These are phyloP conservation scores for Metridium senile DNA, from an alignment of 92 coral and sea anemone genomes.

Conservation along the genomic window DNA sequence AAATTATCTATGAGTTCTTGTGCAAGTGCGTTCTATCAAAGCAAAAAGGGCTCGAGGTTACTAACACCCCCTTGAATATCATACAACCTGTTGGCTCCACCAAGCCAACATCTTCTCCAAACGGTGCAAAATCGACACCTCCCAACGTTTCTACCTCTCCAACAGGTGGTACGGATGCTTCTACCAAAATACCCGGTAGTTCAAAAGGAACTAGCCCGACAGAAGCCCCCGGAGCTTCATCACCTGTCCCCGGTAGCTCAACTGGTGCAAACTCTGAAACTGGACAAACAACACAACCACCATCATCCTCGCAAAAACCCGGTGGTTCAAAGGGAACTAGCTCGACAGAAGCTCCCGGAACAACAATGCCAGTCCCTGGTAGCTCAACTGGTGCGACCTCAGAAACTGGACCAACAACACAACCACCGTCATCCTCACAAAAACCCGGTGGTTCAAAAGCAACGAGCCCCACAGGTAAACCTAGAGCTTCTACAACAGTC, in stretches of 20 bases:
- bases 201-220: not conserved
- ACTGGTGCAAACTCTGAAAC: not conserved
- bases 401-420: not conserved
- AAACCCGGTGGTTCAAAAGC: not conserved
- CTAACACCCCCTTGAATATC: conserved; percentile 1
- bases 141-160: too few relatives aligned
- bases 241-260: not conserved
- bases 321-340: not conserved
- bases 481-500: not conserved
- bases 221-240: not conserved
- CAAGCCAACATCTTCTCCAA: not conserved
- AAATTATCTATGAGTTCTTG: conserved; percentile 1
- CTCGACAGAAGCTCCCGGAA: not conserved
- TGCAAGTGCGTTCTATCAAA: conserved; percentile 16
- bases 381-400: not conserved
- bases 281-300: not conserved
- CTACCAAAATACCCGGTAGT: not conserved
- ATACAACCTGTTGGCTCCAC: not conserved
- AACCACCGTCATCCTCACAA: not conserved
- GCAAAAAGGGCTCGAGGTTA: conserved; percentile 1
- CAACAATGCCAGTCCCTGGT: not conserved
- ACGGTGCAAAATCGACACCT: not conserved
- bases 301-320: not conserved
- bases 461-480: not conserved
- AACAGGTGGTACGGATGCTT: not conserved